Base-by-base conservation (phyloP, 2,113 vertebrate species). In the Ia io region DNA sequence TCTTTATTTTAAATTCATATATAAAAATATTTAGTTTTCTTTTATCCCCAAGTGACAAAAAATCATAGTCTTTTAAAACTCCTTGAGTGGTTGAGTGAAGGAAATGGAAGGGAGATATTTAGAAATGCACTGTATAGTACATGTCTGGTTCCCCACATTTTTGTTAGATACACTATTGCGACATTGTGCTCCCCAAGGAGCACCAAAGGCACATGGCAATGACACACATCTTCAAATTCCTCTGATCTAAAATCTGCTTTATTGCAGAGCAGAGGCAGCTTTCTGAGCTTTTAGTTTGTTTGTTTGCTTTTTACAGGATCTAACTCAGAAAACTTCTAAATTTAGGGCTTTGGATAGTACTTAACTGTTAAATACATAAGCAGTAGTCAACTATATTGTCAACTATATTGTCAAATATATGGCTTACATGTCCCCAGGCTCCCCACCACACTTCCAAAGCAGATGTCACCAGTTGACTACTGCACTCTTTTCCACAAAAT, bases 1-100 rank as follows among this genome's bases (percentile, higher is more conserved):
- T 32, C 32, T 80, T 91, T 61, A 42, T 51, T 35, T 90, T 40
- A 85, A 95, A 67, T 70, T 93, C 67, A 70, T 51, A 44, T 67
- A 69, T 44, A 51, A 86, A 94, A 77, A 35, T 63, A 63, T 92
- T 77, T 71, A 49, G 70, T 84, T 77, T 82, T 92, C 61, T 77
- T 92, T 70, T 51, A 32, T 69, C 35, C 63, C 71, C 23, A 84
- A 77, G 85, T 20, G 92, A 63, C 42, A 44, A 84, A 63, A 61
- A 70, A 70, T n/a, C 70, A 70, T 44, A 35, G 40, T 92, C 49
- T 84, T 42, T n/a, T 78, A 71, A 95, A 88, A 76, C 32, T 82
- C 61, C 51, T 20, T 40, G 37, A 69, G 51, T 76, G 65, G 80
- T 12, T 44, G 49, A 70, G 35, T 87, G 49, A 76, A 86, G 47